phyloP scores from a whole-genome alignment of 2,888 invertebrate species.

The Hylaea fasciaria region DNA sequence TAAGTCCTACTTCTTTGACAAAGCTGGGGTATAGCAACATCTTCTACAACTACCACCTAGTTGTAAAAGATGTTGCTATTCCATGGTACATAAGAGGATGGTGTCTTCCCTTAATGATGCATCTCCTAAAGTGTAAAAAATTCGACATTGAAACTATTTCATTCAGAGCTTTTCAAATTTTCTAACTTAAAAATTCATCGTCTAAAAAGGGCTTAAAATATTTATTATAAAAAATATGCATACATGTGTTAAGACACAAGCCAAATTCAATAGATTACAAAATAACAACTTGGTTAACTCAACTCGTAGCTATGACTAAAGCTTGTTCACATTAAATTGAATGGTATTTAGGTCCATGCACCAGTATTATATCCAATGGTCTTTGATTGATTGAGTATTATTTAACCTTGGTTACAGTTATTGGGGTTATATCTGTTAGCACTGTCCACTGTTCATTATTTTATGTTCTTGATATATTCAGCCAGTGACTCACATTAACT shows the following conservation, averaged over 20 bases:
- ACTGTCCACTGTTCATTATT: constrained; percentile 11
- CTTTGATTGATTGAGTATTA: constrained; percentile 31
- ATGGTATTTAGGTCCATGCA: constrained; percentile 25
- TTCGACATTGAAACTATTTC: no score
- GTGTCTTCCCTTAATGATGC: no score
- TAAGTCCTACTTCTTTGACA: no score
- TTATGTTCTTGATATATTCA: constrained; percentile 9
- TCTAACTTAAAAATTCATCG: no score
- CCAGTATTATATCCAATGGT: constrained; percentile 22
- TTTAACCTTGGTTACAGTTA: constrained; percentile 29
- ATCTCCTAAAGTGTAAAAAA: no score
- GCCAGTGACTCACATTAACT: background rate
- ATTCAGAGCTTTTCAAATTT: no score
- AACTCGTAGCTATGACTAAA: constrained; percentile 6
- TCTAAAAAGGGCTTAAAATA: background rate
- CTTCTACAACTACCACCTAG: no score
- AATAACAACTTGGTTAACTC: background rate
- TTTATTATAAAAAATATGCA: background rate
- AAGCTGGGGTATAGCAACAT: no score
- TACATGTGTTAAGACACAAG: background rate
- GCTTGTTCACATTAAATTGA: constrained; percentile 20
- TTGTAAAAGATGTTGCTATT: no score
- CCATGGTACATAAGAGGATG: no score
- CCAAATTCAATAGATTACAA: background rate
- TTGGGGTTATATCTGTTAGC: constrained; percentile 31